phyloP scores from a whole-genome alignment of 1,140 invertebrate genomes.

The Goniozus legneri region DNA sequence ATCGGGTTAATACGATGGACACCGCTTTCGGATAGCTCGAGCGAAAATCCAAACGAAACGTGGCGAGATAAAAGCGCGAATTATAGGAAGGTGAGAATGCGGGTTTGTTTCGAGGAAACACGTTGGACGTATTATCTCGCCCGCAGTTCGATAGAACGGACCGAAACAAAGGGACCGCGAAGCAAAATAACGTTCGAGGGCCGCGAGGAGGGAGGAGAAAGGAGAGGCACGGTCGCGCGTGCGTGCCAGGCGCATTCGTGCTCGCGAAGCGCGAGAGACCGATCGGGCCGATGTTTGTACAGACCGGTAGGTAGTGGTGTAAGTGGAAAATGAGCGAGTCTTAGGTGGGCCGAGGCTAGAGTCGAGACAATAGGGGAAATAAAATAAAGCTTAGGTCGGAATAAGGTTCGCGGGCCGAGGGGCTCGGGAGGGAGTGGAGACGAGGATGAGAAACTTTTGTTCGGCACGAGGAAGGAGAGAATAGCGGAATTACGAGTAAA shows the following conservation, averaged over 20 bases:
- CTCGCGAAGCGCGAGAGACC: conserved; percentile 18
- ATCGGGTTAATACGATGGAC: too few relatives aligned
- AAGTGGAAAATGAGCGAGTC: conserved; percentile 34
- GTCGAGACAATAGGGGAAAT: conserved; percentile 47
- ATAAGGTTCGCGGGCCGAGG: too few relatives aligned
- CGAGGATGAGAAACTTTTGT: conserved; percentile 17
- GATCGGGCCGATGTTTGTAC: conserved; percentile 12
- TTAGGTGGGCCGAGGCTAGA: conserved; percentile 27
- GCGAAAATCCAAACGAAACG: conserved; percentile 3
- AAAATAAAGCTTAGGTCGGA: conserved; percentile 42
- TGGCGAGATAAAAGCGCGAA: conserved; percentile 27
- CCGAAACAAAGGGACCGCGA: conserved; percentile 45
- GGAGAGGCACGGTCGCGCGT: conserved; percentile 28
- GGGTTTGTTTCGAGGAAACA: conserved; percentile 38
- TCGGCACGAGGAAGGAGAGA: neutral
- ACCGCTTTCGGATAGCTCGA: too few relatives aligned
- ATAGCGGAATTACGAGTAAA: neutral
- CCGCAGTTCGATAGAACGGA: conserved; percentile 45
- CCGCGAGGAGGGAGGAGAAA: conserved; percentile 28
- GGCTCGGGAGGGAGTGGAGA: conserved; percentile 16
- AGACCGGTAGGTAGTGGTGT: conserved; percentile 19
- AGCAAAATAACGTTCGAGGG: conserved; percentile 43
- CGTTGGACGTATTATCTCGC: conserved; percentile 44
- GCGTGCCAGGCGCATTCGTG: conserved; percentile 20
- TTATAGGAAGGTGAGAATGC: conserved; percentile 36